These are phyloP conservation scores for Drosophila jambulina DNA, from an alignment of 1,140 invertebrate genomes.

Conservation along the genomic window DNA sequence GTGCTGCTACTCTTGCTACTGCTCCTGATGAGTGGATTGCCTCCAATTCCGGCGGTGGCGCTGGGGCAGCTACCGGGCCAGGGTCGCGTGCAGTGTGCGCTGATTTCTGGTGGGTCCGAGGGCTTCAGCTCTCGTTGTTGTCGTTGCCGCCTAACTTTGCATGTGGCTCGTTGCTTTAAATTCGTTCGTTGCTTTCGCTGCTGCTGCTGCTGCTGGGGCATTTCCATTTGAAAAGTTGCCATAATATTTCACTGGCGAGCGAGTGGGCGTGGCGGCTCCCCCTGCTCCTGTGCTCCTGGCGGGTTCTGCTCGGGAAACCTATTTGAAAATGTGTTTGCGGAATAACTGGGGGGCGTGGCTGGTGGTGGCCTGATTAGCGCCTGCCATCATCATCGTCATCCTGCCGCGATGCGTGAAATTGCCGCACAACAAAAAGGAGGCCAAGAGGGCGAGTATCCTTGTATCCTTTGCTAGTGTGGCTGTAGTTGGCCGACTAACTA, in stretches of 20 bases:
- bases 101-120: conserved; percentile 38
- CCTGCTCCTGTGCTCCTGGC: conserved; percentile 4
- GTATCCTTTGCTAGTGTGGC: conserved; percentile 1
- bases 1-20: conserved; percentile 10
- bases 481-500: conserved; percentile 57
- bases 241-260: conserved; percentile 75
- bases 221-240: conserved; percentile 83
- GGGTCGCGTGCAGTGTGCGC: conserved; percentile 53
- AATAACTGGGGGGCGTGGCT: conserved; percentile 67
- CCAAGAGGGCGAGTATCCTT: conserved; percentile 18
- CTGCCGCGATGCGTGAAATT: conserved; percentile 78
- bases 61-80: conserved; percentile 36
- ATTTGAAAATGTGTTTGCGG: conserved; percentile 53
- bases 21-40: conserved; percentile 12
- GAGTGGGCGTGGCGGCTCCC: conserved; percentile 28
- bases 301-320: conserved; percentile 28
- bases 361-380: conserved; percentile 74
- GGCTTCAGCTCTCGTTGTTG: conserved; percentile 28
- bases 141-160: conserved; percentile 35
- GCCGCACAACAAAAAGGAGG: conserved; percentile 34
- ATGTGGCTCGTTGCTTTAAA: conserved; percentile 76
- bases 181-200: conserved; percentile 69
- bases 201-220: conserved; percentile 60
- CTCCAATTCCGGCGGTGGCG: conserved; percentile 4
- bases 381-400: conserved; percentile 63